A percentile compares a stretch with the other conserved stretches of the same genome.
Evolutionary conservation across 1,140 invertebrate genomes (phyloP).

Genomic region (Pogonomyrmex californicus): DNA sequence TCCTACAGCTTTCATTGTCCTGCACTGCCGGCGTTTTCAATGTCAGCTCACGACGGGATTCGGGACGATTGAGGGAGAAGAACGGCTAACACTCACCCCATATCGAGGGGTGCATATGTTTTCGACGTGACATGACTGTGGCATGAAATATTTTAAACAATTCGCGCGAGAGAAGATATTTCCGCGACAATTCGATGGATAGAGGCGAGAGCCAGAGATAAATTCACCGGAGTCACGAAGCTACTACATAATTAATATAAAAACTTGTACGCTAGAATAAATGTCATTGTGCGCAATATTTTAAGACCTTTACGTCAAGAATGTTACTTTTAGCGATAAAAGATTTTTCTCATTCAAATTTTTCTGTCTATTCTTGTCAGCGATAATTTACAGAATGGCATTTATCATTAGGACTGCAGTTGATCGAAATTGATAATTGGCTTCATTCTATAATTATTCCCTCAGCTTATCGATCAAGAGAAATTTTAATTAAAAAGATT

Average conservation of each 20-base stretch:
- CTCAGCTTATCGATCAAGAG: neutral
- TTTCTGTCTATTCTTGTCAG: neutral
- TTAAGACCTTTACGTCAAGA: neutral
- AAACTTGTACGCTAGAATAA: neutral
- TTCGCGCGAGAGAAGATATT: neutral
- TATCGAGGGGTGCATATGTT: neutral
- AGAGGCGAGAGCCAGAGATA: neutral
- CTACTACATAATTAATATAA: neutral
- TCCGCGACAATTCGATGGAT: neutral
- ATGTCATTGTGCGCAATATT: neutral
- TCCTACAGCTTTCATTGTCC: constrained; percentile 42
- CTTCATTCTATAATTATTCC: constrained; percentile 7
- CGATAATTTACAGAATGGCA: neutral
- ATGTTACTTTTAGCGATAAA: neutral
- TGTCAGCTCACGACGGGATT: constrained; percentile 5
- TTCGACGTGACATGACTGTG: neutral
- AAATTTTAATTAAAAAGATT: constrained; percentile 36
- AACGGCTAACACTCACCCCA: neutral
- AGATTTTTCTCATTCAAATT: neutral
- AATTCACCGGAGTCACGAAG: neutral
- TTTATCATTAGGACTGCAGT: neutral
- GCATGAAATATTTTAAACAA: constrained; percentile 24
- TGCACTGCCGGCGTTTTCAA: neutral
- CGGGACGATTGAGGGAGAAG: neutral
- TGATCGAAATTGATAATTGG: constrained; percentile 18